These are phyloP conservation scores for Syrista parreyssii DNA, from an alignment of 2,888 invertebrate genomes.

Conservation along the genomic window DNA sequence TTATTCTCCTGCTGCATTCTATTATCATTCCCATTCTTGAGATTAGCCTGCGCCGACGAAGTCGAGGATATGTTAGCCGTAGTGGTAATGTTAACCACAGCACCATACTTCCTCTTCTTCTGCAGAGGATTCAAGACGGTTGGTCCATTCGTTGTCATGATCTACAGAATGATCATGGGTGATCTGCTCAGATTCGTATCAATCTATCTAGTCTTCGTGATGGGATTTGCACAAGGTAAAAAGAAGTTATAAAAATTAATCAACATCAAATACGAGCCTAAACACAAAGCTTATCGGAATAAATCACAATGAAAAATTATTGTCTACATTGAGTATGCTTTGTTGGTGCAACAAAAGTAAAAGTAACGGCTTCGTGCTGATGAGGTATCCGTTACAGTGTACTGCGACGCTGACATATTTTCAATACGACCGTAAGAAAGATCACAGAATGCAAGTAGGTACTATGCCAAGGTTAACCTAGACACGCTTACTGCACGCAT, in stretches of 20 bases:
- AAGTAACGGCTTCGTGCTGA: not conserved
- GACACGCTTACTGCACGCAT: not conserved
- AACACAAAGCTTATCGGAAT: not conserved
- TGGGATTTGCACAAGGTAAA: conserved; percentile 95
- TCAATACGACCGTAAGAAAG: not conserved
- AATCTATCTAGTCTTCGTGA: conserved; percentile 96
- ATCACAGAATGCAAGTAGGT: conserved; percentile 22
- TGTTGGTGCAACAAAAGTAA: not conserved
- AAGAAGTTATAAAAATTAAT: not conserved
- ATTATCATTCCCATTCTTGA: conserved; percentile 84
- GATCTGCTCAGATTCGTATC: conserved; percentile 95
- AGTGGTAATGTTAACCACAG: conserved; percentile 93
- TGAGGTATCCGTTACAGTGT: conserved; percentile 13
- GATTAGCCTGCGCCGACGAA: conserved; percentile 86
- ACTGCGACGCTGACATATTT: conserved; percentile 46
- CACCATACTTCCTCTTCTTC: conserved; percentile 97
- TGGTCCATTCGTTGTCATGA: conserved; percentile 99
- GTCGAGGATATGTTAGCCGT: conserved; percentile 93
- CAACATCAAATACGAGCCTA: not conserved
- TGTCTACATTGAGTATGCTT: not conserved
- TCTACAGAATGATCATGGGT: conserved; percentile 97
- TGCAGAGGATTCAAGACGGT: conserved; percentile 98
- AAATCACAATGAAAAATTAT: not conserved
- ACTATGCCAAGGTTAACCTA: conserved; percentile 45
- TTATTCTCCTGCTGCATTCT: conserved; percentile 91